Base-by-base conservation (phyloP, 2,888 invertebrate genomes). In the Empis stercorea region DNA sequence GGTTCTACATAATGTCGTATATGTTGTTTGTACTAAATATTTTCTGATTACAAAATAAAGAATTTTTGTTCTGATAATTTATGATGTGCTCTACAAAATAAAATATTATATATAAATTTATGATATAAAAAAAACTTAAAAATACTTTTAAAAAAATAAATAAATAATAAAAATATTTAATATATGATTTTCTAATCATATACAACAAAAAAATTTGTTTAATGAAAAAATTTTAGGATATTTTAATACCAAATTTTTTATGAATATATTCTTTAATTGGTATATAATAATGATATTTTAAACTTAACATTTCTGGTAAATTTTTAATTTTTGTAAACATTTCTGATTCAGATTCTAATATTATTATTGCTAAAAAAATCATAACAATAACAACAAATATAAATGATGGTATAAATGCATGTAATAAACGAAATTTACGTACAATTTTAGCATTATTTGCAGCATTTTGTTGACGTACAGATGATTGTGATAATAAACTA, bases 261-360 rank as follows among this genome's bases (percentile, higher is more conserved):
- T 48, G 44, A 27, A 86, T 68, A 67, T 81, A 86, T 61, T 87
- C 81, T 66, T 87, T 88, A 48, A 87, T 72, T 20, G 89, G 88
- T 59, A 82, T 80, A 70, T 89, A 91, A 70, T 88, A 86, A 60
- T 87, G 84, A 57, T 81, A 79, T 51, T 81, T 77, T 48, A 89
- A 73, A 43, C 83, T 75, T 34, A 79, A 63, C 70, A 89, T 78
- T 71, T 89, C 88, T 27, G 88, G 88, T 61, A 81, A 77, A 60
- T 81, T 79, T 50, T 81, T 77, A 50, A 88, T 66, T 32, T 75
- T 73, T 48, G 78, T 76, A 55, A 88, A 77, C 27, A 81, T 64
- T 47, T 82, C 77, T 63, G 80, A 79, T 65, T 88, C 87, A 15
- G 84, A 84, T 68, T 89, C 89, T 68, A 88, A 77, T 47, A 88